Conservation (phyloP, 2,888 invertebrate species). For the Epirrita christyi region DNA sequence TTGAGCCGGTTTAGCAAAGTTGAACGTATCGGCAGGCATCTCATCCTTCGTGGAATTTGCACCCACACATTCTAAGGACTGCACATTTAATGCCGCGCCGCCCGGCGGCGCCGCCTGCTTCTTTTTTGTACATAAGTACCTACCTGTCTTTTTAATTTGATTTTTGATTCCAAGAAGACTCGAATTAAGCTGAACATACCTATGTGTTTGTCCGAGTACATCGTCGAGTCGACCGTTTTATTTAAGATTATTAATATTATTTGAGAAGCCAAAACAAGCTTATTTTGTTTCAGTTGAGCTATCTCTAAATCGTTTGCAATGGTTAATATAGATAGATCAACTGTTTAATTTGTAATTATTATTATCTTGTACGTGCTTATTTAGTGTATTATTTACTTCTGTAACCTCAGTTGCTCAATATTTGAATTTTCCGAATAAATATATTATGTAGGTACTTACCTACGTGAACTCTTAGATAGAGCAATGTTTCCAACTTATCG, state of each 20-base stretch:
- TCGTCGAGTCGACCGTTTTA: no score
- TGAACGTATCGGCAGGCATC: slow-evolving; percentile 69
- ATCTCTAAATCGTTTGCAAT: no score
- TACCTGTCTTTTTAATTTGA: slow-evolving; percentile 46
- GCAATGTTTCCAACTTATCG: neutral
- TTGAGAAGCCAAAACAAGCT: no score
- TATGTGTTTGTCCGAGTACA: neutral
- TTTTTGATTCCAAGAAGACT: slow-evolving; percentile 52
- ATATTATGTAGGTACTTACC: no score
- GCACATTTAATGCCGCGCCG: slow-evolving; percentile 48
- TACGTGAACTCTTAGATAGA: no score
- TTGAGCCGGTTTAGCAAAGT: slow-evolving; percentile 60
- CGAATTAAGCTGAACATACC: slow-evolving; percentile 1
- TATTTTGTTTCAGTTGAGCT: no score
- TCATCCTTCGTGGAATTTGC: slow-evolving; percentile 79
- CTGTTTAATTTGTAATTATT: no score
- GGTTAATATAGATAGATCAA: no score
- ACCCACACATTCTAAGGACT: slow-evolving; percentile 68
- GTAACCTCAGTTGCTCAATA: neutral
- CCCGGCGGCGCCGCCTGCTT: slow-evolving; percentile 25
- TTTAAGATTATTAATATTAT: neutral
- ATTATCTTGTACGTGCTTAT: no score
- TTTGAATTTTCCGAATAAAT: no score
- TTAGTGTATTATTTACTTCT: no score
- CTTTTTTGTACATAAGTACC: slow-evolving; percentile 51